These are phyloP conservation scores for Neomonachus schauinslandi DNA, from an alignment of 2,113 vertebrate genomes.

Conservation along the genomic window DNA sequence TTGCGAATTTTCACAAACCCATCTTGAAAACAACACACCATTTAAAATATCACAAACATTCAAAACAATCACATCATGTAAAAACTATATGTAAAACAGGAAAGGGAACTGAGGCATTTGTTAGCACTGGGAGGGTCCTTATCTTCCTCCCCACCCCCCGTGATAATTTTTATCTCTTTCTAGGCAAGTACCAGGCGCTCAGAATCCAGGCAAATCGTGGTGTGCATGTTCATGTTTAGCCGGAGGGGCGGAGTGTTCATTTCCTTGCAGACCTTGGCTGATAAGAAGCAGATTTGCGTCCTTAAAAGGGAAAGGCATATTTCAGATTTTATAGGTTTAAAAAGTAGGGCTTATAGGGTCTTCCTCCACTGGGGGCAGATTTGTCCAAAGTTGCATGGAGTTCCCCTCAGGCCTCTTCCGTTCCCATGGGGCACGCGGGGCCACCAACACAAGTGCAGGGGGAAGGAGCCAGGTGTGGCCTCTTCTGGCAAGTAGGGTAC, in stretches of 20 bases:
- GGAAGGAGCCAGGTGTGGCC: background rate
- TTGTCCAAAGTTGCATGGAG: background rate
- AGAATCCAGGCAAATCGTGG: background rate
- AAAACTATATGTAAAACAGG: background rate
- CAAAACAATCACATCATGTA: background rate
- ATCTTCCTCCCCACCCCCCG: background rate
- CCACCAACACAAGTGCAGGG: background rate
- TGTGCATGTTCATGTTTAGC: no score
- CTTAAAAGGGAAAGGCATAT: background rate
- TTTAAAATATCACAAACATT: background rate
- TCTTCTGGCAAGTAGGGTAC: background rate
- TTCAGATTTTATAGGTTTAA: background rate
- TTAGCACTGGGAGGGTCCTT: background rate
- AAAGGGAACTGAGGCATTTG: background rate
- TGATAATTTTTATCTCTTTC: background rate
- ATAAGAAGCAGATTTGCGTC: background rate
- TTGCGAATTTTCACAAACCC: background rate
- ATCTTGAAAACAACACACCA: background rate
- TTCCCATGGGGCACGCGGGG: fast-evolving
- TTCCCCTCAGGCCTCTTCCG: fast-evolving
- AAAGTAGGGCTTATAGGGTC: background rate
- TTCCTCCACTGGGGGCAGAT: background rate
- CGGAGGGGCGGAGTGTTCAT: background rate
- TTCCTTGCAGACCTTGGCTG: background rate
- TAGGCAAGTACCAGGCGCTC: background rate